phyloP scores from a whole-genome alignment of 2,888 invertebrate genomes.

The Volucella inanis region DNA sequence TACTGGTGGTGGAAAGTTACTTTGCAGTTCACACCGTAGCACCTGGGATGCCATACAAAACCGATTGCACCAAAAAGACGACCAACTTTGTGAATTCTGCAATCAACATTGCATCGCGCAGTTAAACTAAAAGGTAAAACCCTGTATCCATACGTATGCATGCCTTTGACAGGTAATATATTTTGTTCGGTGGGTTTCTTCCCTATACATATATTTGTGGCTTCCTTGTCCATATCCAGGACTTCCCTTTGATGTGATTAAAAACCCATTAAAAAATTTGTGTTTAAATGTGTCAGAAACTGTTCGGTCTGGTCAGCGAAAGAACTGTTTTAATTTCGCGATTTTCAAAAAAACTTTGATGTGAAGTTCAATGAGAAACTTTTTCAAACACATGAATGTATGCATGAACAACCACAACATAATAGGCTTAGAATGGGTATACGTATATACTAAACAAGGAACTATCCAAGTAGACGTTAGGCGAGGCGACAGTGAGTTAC shows the following conservation, averaged over 20 bases:
- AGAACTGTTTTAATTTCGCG: no score
- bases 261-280: conserved; percentile 1
- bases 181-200: neutral
- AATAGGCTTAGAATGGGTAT: no score
- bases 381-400: no score
- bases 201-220: no score
- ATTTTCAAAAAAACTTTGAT: no score
- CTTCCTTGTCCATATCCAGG: neutral
- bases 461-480: no score
- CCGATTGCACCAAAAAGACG: neutral
- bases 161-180: conserved; percentile 42
- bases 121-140: neutral
- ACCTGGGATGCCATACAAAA: neutral
- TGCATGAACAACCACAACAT: no score
- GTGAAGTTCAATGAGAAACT: no score
- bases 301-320: neutral
- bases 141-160: neutral
- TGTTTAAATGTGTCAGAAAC: conserved; percentile 7
- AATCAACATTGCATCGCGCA: conserved; percentile 18
- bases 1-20: conserved; percentile 7
- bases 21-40: neutral
- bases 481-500: no score
- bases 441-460: no score
- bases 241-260: neutral
- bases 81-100: conserved; percentile 24